Evolutionary conservation across 2,888 invertebrate genomes (phyloP).

Genomic region (Drosophila hamatofila): DNA sequence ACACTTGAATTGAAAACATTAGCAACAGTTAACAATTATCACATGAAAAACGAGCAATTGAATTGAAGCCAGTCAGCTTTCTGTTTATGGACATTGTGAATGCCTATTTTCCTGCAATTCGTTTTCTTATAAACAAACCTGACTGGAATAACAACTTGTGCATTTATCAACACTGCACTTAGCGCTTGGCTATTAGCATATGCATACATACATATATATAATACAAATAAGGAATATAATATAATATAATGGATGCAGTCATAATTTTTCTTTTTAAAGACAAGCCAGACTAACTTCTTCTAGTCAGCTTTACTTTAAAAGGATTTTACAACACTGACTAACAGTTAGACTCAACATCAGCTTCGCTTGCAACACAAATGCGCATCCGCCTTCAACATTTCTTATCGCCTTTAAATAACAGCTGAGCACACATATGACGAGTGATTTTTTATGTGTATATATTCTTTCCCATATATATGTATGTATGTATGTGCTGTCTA

Average conservation of each 20-base stretch:
- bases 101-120: not conserved
- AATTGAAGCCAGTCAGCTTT: not conserved
- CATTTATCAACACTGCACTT: not conserved
- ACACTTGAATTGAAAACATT: not conserved
- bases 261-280: too few species aligned
- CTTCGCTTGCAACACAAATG: conserved; percentile 17
- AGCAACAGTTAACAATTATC: not conserved
- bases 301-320: not conserved
- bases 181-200: not conserved
- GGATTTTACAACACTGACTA: conserved; percentile 19
- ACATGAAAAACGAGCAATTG: not conserved
- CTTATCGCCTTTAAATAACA: conserved; percentile 41
- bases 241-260: not conserved
- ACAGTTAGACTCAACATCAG: conserved; percentile 11
- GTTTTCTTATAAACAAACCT: not conserved
- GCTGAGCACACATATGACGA: conserved; percentile 42
- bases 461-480: conserved; percentile 1
- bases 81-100: not conserved
- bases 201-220: not conserved
- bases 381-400: conserved; percentile 34
- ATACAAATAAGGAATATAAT: not conserved
- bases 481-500: not conserved
- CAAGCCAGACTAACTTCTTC: not conserved
- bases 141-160: not conserved
- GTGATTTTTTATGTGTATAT: conserved; percentile 38